Evolutionary conservation across 2,888 invertebrate genomes (phyloP).

Genomic region (Gryllus longicercus): DNA sequence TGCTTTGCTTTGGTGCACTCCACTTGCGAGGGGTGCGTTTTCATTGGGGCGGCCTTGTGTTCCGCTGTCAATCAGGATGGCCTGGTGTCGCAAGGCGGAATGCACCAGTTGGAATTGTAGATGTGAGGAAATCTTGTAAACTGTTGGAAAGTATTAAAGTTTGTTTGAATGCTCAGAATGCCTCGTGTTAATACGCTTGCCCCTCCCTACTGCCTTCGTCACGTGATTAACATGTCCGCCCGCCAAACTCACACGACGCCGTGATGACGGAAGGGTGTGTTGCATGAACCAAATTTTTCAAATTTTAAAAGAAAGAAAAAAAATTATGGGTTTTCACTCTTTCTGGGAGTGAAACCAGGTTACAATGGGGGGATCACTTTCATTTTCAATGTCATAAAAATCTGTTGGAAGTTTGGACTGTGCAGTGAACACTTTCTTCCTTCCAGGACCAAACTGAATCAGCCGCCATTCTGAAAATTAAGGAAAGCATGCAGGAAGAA

Average conservation of each 20-base stretch:
- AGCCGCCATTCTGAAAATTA: slow-evolving; percentile 99
- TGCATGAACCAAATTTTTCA: slow-evolving; percentile 39
- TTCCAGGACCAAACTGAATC: slow-evolving; percentile 86
- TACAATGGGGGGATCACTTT: background rate
- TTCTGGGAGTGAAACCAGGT: slow-evolving; percentile 22
- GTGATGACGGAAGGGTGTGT: slow-evolving; percentile 38
- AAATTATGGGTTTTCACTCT: slow-evolving; percentile 26
- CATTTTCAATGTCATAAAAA: slow-evolving; percentile 31
- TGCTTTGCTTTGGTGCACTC: slow-evolving; percentile 35
- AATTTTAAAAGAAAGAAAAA: slow-evolving; percentile 24
- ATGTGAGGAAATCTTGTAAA: slow-evolving; percentile 37
- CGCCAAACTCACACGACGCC: slow-evolving; percentile 38
- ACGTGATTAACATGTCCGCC: slow-evolving; percentile 39
- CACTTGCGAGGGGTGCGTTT: slow-evolving; percentile 24
- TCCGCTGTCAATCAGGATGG: slow-evolving; percentile 19
- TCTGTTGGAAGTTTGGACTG: slow-evolving; percentile 38
- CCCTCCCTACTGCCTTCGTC: slow-evolving; percentile 39
- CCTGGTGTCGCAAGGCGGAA: slow-evolving; percentile 28
- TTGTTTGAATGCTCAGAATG: slow-evolving; percentile 38
- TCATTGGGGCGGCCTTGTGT: slow-evolving; percentile 18
- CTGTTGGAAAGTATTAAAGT: slow-evolving; percentile 37
- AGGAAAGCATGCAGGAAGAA: slow-evolving; percentile 99
- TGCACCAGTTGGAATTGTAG: slow-evolving; percentile 36
- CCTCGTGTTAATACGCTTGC: slow-evolving; percentile 38
- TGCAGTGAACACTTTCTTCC: slow-evolving; percentile 40